A percentile compares a stretch with the other conserved stretches of the same genome.
phyloP scores from a whole-genome alignment of 1,140 invertebrate species.

The Drosophila ironensis region DNA sequence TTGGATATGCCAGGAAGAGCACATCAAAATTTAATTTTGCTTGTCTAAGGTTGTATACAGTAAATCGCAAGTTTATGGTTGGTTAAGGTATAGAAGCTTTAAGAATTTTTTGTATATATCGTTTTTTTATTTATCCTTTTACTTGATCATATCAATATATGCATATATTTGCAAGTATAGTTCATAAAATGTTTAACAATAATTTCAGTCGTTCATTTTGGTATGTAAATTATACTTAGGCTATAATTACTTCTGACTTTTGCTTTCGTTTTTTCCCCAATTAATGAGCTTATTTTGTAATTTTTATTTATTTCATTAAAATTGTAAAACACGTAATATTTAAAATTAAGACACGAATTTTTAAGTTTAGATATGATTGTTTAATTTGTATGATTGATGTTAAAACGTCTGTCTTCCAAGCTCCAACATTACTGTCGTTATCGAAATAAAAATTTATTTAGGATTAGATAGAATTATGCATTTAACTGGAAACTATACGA shows the following conservation, averaged over 20 bases:
- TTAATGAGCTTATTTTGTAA: slow-evolving; percentile 28
- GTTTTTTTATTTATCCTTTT: slow-evolving; percentile 60
- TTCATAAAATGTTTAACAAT: slow-evolving; percentile 81
- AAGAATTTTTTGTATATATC: slow-evolving; percentile 71
- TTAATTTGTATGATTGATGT: slow-evolving; percentile 66
- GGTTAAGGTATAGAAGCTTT: slow-evolving; percentile 73
- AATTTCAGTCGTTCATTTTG: slow-evolving; percentile 80
- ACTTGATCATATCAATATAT: slow-evolving; percentile 81
- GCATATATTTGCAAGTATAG: slow-evolving; percentile 76
- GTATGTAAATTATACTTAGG: slow-evolving; percentile 76
- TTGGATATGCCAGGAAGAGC: slow-evolving; percentile 4
- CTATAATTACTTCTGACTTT: slow-evolving; percentile 54
- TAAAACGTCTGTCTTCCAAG: slow-evolving; percentile 34
- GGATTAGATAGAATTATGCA: too few species aligned
- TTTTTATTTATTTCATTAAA: slow-evolving; percentile 22
- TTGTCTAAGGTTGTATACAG: slow-evolving; percentile 59
- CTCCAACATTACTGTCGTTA: background rate
- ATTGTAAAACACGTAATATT: slow-evolving; percentile 66
- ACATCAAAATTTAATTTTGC: slow-evolving; percentile 53
- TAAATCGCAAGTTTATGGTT: slow-evolving; percentile 74
- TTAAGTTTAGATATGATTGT: slow-evolving; percentile 75
- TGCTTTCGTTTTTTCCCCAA: slow-evolving; percentile 39
- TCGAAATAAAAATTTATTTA: too few species aligned
- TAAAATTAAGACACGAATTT: slow-evolving; percentile 74
- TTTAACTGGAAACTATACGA: too few species aligned